Base-by-base conservation (phyloP, 2,113 vertebrate genomes). In the Trachemys scripta region DNA sequence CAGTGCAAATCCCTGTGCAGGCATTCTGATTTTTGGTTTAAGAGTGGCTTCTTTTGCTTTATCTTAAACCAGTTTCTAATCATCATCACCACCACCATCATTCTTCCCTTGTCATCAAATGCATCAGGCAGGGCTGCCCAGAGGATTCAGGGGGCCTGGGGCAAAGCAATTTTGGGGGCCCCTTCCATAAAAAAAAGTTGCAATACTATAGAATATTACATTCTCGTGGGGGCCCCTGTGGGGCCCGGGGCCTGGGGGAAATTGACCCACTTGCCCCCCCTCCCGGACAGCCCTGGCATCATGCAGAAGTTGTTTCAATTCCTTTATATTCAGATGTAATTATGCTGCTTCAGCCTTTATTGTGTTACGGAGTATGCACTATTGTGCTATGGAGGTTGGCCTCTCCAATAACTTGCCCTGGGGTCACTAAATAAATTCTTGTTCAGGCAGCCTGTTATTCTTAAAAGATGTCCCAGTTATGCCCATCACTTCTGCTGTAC, bases 311-410 rank as follows among this genome's bases (percentile, higher is more conserved):
- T 45, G 42, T 38, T 75, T 22, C 13, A 59, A 62, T 42, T 10
- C 65, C 51, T 24, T 45, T 9, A 5, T 6, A 11, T 62, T 69
- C 20, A n/a, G 57, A 10, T 0, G 0, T 22, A 85, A 11, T 12
- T 19, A 5, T 50, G 17, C 22, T 24, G 38, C 29, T 42, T 42
- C 38, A 12, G 38, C 69, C 69, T 12, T 42, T 75, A 42, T 42
- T 75, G 20, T 75, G 19, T 19, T 75, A 3, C 42, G 19, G n/a
- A 12, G 38, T 53, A 53, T 53, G 51, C 69, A 24, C 24, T 75
- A 42, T 24, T 75, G 20, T 75, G 19, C 19, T 75, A 5, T 24
- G 19, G n/a, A 42, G 69, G 62, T 69, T n/a, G 35, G 31, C 14
- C 35, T 75, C 8, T 75, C 19, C 22, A 24, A 8, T 12, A 57